Conservation (phyloP, 92 coral and sea anemone genomes). For the Heteractis magnifica region DNA sequence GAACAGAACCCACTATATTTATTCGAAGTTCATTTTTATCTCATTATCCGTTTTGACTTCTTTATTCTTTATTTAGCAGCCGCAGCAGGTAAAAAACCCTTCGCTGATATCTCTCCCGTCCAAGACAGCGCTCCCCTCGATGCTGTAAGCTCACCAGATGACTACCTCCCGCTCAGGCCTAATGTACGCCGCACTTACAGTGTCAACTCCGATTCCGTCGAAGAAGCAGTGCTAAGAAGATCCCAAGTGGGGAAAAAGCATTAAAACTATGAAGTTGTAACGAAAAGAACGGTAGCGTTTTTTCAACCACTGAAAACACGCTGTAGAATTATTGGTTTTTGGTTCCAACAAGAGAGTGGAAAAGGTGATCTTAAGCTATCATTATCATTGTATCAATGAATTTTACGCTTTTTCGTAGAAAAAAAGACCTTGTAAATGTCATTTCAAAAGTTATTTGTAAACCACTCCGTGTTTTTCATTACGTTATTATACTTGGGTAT, state of each 20-base stretch:
- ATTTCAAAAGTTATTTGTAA: conserved; percentile 19
- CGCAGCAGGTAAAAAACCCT: conserved; percentile 48
- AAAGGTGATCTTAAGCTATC: not conserved
- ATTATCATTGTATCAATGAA: conserved; percentile 25
- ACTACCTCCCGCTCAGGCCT: conserved; percentile 36
- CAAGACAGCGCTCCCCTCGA: conserved; percentile 33
- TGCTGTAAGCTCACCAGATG: conserved; percentile 38
- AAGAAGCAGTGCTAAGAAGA: conserved; percentile 89
- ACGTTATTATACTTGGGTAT: not conserved
- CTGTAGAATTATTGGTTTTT: not conserved
- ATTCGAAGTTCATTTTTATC: not conserved
- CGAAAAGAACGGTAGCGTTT: not conserved
- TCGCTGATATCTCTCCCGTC: conserved; percentile 42
- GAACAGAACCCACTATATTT: no score
- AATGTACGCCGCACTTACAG: conserved; percentile 25
- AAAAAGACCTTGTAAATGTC: conserved; percentile 24
- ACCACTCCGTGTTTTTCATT: conserved; percentile 7
- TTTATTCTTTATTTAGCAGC: not conserved
- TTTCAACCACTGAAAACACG: not conserved
- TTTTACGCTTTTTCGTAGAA: conserved; percentile 2
- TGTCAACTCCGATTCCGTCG: conserved; percentile 62
- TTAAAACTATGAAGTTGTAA: not conserved
- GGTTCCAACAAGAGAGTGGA: not conserved
- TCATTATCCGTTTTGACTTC: not conserved
- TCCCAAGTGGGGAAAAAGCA: conserved; percentile 43